Evolutionary conservation across 1,140 invertebrate species (phyloP), one percentile per base, ranked within the genome.

Genomic region (Apis florea): DNA sequence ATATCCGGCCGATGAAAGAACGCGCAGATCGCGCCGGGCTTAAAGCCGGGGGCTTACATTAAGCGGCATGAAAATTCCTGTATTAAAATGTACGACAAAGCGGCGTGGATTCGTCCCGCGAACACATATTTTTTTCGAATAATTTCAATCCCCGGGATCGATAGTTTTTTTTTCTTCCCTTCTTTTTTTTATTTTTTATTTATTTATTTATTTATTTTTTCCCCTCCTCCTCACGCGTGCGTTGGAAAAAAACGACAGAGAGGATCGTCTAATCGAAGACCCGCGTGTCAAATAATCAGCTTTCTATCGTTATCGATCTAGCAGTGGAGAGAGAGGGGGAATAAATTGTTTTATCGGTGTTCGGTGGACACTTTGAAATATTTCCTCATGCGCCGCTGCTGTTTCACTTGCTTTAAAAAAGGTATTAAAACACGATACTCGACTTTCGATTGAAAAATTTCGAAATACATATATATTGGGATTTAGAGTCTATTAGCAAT

Each of bases 71-170:
- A 58, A 74, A 74, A 66, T 74, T 66, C 71, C 31, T 40, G 71
- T 66, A 80, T 74, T 74, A 58, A 80, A 80, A 67, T 80, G n/a
- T 56, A 80, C 53, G 61, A 66, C 70, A 80, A 80, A 67, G 79
- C 21, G 47, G 24, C 67, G 21, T 19, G 63, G 19, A 31, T 61
- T 63, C 72, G 40, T 24, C 40, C 19, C n/a, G 19, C 17, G 49
- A 58, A 58, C 58, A 58, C 70, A 69, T 31, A 63, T 54, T 17
- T 79, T 72, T 79, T 58, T 78, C 40, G 31, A 78, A 78, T 64
- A 24, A 53, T 63, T 79, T 71, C 54, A 53, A 51, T 67, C 49
- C 51, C 11, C 10, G 6, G n/a, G 5, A n/a, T 11, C 15, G 21
- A n/a, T 59, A 54, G 19, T 54, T 54, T 54, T 71, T 56, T 17